phyloP scores from a whole-genome alignment of 2,113 vertebrate genomes.

The Misgurnus anguillicaudatus region DNA sequence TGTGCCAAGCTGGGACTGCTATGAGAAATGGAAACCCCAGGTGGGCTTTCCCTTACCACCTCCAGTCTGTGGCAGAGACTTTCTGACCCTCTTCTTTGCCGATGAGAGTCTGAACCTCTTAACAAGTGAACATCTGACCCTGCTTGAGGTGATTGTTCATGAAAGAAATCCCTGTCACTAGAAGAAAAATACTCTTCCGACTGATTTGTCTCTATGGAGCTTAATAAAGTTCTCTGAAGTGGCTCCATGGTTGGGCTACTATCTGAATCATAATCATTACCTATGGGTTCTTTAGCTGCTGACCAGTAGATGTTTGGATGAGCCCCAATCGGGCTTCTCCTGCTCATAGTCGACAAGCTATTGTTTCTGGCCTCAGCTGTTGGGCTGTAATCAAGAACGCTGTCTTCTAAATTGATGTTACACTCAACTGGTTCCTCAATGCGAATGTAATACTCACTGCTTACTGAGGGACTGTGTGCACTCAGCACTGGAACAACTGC shows the following conservation, averaged over 20 bases:
- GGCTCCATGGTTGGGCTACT: constrained; percentile 80
- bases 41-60: constrained; percentile 70
- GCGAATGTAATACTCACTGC: constrained; percentile 95
- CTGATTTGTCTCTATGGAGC: constrained; percentile 54
- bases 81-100: constrained; percentile 52
- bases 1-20: constrained; percentile 72
- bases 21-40: constrained; percentile 70
- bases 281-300: constrained; percentile 61
- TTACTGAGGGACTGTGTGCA: constrained; percentile 91
- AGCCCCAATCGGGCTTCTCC: constrained; percentile 45
- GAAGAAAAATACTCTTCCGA: constrained; percentile 60
- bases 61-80: constrained; percentile 57
- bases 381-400: constrained; percentile 74
- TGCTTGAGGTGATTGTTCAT: constrained; percentile 59
- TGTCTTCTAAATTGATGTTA: constrained; percentile 81
- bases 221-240: constrained; percentile 69
- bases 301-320: constrained; percentile 70
- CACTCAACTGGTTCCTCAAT: constrained; percentile 86
- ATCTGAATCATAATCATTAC: constrained; percentile 70
- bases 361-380: constrained; percentile 64
- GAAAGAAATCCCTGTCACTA: constrained; percentile 52
- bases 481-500: constrained; percentile 92
- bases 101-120: constrained; percentile 54
- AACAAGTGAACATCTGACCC: constrained; percentile 57
- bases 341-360: constrained; percentile 60